Percentiles rank a stretch among this genome's conserved stretches.
These are phyloP conservation scores for Myrmecobius fasciatus DNA, from an alignment of 2,113 vertebrate species.

Conservation along the genomic window DNA sequence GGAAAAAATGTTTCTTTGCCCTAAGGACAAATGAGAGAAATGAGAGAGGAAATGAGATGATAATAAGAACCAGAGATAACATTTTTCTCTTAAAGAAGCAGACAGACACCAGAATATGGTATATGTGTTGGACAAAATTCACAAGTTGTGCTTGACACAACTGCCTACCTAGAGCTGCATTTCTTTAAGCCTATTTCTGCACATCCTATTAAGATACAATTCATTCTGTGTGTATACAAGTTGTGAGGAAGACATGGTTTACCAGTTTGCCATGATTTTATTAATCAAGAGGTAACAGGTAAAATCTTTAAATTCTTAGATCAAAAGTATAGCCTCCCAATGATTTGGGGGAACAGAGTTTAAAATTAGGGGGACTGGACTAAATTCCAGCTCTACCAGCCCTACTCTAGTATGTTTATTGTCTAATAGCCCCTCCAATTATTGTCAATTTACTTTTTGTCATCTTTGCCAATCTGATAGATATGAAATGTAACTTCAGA, in stretches of 20 bases:
- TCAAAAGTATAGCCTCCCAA: neutral
- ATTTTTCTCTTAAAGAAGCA: neutral
- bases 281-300: neutral
- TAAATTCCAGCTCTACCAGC: neutral
- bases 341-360: neutral
- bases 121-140: conserved; percentile 1
- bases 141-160: neutral
- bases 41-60: conserved; percentile 45
- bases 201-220: neutral
- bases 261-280: neutral
- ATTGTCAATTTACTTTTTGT: neutral
- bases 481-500: neutral
- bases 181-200: neutral
- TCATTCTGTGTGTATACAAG: neutral
- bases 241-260: neutral
- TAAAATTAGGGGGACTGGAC: neutral
- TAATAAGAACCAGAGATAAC: neutral
- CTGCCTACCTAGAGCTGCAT: neutral
- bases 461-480: neutral
- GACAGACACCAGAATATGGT: neutral
- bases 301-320: neutral
- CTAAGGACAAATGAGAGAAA: conserved; percentile 36
- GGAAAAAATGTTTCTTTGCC: conserved; percentile 48
- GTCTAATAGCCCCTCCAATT: neutral
- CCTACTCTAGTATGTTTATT: neutral